Evolutionary conservation across 2,797 vertebrate species (phyloP).

Genomic region (Cryptoblepharus egeriae): DNA sequence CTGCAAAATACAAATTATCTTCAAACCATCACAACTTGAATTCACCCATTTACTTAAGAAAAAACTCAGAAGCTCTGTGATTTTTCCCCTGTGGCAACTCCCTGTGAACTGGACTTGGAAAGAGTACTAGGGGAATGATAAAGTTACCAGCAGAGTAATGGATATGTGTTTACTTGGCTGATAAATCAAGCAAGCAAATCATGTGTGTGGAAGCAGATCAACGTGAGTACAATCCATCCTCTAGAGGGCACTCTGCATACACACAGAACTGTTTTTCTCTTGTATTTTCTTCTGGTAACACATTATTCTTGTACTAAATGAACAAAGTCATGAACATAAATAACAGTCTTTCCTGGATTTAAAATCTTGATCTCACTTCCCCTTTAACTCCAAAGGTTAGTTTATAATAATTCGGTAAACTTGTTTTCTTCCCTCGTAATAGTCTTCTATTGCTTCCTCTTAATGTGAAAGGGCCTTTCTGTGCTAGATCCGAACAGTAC

Average conservation of each 20-base stretch:
- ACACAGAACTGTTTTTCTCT: background rate
- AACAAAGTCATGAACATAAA: constrained; percentile 7
- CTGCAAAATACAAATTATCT: no score
- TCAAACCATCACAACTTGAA: background rate
- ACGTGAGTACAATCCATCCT: constrained; percentile 34
- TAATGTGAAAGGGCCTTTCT: background rate
- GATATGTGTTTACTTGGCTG: background rate
- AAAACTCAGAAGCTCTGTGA: background rate
- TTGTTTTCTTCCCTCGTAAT: background rate
- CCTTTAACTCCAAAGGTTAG: background rate
- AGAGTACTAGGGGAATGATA: background rate
- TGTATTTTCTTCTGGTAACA: background rate
- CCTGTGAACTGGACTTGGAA: background rate
- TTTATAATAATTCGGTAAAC: background rate
- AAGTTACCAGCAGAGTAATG: background rate
- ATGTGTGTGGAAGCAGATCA: background rate
- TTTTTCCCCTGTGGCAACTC: background rate
- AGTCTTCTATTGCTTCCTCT: background rate
- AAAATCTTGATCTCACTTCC: constrained; percentile 9
- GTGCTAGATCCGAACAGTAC: background rate
- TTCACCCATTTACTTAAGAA: background rate
- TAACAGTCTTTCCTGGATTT: background rate
- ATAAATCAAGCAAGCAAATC: background rate
- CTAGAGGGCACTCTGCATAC: constrained; percentile 52
- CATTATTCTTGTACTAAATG: background rate